Conservation (phyloP, 2,888 invertebrate species). For the Tetropium fuscum region DNA sequence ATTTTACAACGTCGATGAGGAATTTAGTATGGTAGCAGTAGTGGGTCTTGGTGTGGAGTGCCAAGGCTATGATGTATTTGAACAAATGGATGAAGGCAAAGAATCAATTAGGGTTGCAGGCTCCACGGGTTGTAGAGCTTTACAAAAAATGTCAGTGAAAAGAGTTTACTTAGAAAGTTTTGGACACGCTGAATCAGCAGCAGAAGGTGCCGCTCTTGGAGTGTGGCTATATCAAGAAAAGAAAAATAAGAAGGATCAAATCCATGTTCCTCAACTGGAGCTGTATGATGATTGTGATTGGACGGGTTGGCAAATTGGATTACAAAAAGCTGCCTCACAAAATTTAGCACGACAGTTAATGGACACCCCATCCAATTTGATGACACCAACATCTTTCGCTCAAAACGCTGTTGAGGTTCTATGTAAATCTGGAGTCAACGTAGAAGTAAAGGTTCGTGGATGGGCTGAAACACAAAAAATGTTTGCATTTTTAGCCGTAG, state of each 20-base stretch:
- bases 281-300: slow-evolving; percentile 75
- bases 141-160: slow-evolving; percentile 69
- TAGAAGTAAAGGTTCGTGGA: slow-evolving; percentile 74
- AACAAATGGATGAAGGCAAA: slow-evolving; percentile 79
- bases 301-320: slow-evolving; percentile 80
- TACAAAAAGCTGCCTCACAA: slow-evolving; percentile 81
- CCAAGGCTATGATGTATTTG: slow-evolving; percentile 74
- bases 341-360: slow-evolving; percentile 82
- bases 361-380: slow-evolving; percentile 83
- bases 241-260: slow-evolving; percentile 63
- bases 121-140: slow-evolving; percentile 70
- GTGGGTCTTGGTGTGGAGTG: slow-evolving; percentile 81
- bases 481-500: slow-evolving; percentile 82
- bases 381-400: slow-evolving; percentile 84
- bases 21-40: slow-evolving; percentile 76
- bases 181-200: slow-evolving; percentile 82
- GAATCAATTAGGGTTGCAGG: slow-evolving; percentile 81
- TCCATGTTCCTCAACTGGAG: slow-evolving; percentile 65
- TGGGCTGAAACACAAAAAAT: slow-evolving; percentile 86
- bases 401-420: slow-evolving; percentile 74
- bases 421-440: slow-evolving; percentile 71
- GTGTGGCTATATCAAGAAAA: slow-evolving; percentile 80
- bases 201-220: slow-evolving; percentile 80
- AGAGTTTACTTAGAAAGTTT: slow-evolving; percentile 80
- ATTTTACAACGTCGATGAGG: slow-evolving; percentile 74